Percentiles rank a stretch among this genome's conserved stretches.
Evolutionary conservation across 2,113 vertebrate species (phyloP).

Genomic region (Zapornia atra): DNA sequence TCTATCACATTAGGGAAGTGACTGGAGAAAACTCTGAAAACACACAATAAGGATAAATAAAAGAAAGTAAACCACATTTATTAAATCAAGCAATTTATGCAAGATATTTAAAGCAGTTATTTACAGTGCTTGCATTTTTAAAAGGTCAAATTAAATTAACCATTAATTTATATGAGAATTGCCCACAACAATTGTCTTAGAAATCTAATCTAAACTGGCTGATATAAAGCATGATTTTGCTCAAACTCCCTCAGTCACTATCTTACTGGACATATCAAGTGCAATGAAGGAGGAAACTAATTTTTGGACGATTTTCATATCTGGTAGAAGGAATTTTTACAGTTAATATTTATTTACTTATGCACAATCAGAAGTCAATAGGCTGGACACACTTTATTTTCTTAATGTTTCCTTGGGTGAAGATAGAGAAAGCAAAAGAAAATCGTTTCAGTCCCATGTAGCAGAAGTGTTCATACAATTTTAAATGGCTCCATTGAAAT

Average conservation of each 20-base stretch:
- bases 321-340: background rate
- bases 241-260: background rate
- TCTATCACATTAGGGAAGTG: background rate
- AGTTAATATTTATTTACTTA: background rate
- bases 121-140: background rate
- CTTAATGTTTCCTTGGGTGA: background rate
- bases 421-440: background rate
- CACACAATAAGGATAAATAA: background rate
- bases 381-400: background rate
- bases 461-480: background rate
- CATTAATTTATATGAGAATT: background rate
- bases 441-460: background rate
- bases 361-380: background rate
- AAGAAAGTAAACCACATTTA: background rate
- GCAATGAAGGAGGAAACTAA: background rate
- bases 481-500: background rate
- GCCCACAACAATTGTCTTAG: background rate
- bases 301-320: background rate
- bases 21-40: background rate
- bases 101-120: background rate
- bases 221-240: background rate
- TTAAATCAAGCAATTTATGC: background rate
- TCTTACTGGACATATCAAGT: background rate
- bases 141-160: conserved; percentile 35
- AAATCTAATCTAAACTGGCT: background rate